phyloP scores from a whole-genome alignment of 2,888 invertebrate species.

The Dicyrtomina minuta region DNA sequence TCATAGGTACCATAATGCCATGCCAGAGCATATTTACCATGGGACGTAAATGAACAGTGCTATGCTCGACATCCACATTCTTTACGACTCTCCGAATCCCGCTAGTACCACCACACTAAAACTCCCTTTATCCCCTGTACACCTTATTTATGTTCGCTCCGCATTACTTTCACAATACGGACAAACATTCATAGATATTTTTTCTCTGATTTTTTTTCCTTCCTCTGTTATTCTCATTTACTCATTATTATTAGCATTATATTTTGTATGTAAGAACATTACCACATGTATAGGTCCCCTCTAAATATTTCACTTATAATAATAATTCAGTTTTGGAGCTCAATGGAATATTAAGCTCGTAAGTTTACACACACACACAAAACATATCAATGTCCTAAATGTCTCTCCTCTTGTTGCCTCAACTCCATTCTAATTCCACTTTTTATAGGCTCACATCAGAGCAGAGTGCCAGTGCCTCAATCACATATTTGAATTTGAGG shows the following conservation, averaged over 20 bases:
- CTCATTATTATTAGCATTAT: constrained; percentile 37
- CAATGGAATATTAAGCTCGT: background rate
- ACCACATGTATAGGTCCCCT: constrained; percentile 27
- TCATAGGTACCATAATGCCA: too few relatives aligned
- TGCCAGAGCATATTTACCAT: too few relatives aligned
- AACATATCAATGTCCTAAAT: too few relatives aligned
- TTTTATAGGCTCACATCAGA: background rate
- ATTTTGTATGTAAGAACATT: constrained; percentile 24
- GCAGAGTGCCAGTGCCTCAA: too few relatives aligned
- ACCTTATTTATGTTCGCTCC: constrained; percentile 30
- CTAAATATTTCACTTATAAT: constrained; percentile 16
- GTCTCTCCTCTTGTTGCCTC: background rate
- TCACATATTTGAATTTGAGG: background rate
- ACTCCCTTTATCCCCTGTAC: background rate
- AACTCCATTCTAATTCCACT: background rate
- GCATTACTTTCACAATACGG: constrained; percentile 22
- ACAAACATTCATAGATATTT: constrained; percentile 32
- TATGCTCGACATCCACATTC: too few relatives aligned
- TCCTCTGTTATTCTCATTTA: constrained; percentile 7
- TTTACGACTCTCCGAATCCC: constrained; percentile 26
- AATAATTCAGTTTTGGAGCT: background rate
- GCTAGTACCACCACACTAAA: constrained; percentile 8
- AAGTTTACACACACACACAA: constrained; percentile 3
- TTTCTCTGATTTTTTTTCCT: background rate
- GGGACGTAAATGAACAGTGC: constrained; percentile 31